Percentiles rank a stretch among this genome's conserved stretches.
These are phyloP conservation scores for Troides helena DNA, from an alignment of 2,888 invertebrate genomes.

Conservation along the genomic window DNA sequence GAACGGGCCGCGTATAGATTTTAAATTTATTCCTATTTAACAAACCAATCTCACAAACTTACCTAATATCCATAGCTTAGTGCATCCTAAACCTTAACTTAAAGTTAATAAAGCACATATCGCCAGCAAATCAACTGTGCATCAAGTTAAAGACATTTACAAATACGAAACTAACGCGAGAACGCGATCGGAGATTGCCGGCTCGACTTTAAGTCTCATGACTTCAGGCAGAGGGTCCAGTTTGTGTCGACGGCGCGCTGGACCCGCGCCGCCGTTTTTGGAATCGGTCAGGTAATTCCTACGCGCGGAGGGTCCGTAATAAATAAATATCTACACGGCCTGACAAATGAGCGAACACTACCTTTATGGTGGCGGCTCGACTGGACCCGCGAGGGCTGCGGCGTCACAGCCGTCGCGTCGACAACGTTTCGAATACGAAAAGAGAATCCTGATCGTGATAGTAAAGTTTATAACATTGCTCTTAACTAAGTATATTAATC, in stretches of 20 bases:
- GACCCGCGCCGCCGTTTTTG: slow-evolving; percentile 33
- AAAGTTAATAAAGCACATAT: slow-evolving; percentile 7
- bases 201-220: slow-evolving; percentile 39
- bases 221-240: slow-evolving; percentile 28
- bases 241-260: slow-evolving; percentile 11
- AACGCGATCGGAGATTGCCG: background rate
- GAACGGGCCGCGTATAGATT: slow-evolving; percentile 59
- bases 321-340: slow-evolving; percentile 73
- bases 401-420: slow-evolving; percentile 21
- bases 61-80: background rate
- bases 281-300: slow-evolving; percentile 57
- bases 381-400: slow-evolving; percentile 37
- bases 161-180: slow-evolving; percentile 31
- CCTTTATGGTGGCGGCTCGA: slow-evolving; percentile 65
- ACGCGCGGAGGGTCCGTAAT: slow-evolving; percentile 71
- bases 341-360: slow-evolving; percentile 77
- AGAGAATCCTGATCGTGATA: too few species aligned
- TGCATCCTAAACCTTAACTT: slow-evolving; percentile 12
- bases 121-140: slow-evolving; percentile 30
- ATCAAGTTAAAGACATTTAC: slow-evolving; percentile 39
- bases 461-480: too few species aligned
- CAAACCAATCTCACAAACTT: slow-evolving; percentile 35
- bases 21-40: slow-evolving; percentile 65
- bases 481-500: too few species aligned
- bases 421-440: background rate